Evolutionary conservation across 1,140 invertebrate species (phyloP), one percentile per base, ranked within the genome.

Genomic region (Trachymyrmex cornetzi): DNA sequence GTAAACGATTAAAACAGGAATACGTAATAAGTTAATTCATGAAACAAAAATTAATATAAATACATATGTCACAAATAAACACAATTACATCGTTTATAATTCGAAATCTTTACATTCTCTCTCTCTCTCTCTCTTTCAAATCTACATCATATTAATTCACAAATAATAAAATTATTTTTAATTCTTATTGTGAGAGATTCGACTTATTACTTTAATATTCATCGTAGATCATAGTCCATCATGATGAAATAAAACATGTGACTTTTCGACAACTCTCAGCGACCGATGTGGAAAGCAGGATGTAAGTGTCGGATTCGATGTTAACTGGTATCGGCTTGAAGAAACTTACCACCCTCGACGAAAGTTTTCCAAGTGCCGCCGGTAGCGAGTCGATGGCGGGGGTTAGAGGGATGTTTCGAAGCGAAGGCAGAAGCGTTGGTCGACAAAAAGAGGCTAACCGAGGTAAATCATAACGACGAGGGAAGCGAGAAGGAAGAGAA

Each of bases 381-480:
- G 75, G 12, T 66, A 44, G 79, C 38, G 38, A 75, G 16, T 19
- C 22, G n/a, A 55, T 48, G 53, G 24, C 22, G 38, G 11, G 11
- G 7, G 0, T 7, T 59, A 24, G 22, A 30, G 24, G 53, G 11
- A n/a, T 4, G 34, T 55, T 50, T 30, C 66, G 55, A 55, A 3
- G 53, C 6, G 19, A 72, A 50, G 66, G 66, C 64, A 72, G 66
- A 86, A 77, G 22, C 19, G 34, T 22, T 5, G 50, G 64, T 81
- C 48, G 55, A 38, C 66, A 74, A 82, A 88, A 90, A 89, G 74
- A 86, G 90, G 66, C 88, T 91, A 92, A 90, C 88, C 85, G 86
- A 91, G 82, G 86, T 93, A 93, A 93, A 94, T 94, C 92, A 93
- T 92, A 93, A 91, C 88, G 75, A 84, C 77, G 19, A 67, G 48